Base-by-base conservation (phyloP, 1,140 invertebrate genomes). In the Hylyphantes graminicola region DNA sequence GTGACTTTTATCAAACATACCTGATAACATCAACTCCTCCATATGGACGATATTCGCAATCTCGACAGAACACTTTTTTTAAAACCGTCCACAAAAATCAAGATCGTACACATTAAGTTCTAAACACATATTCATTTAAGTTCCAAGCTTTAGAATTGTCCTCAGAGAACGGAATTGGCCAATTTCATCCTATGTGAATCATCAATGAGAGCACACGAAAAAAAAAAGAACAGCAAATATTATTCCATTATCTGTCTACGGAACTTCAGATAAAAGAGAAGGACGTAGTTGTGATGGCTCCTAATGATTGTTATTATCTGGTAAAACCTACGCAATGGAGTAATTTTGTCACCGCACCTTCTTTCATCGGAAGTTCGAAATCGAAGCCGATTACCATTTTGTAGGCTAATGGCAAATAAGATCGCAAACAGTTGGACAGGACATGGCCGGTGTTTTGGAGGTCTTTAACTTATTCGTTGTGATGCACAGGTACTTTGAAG, bases 161-260 rank as follows among this genome's bases (percentile, higher is more conserved):
- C 21, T 70, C 54, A 35, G 35, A 51, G 15, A 53, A 53, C 68
- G 35, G 68, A 70, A 70, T 70, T 54, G 68, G 68, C 6, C 68
- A 53, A 70, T 70, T 70, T 70, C 68, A 48, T 19, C 50, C 5
- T 13, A 13, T 51, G 3, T 70, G 50, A 70, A 17, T 70, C 50
- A 70, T 51, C 8, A 35, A 35, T 9, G 12, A 53, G 67, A 50
- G 50, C 48, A 35, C 35, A 35, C 35, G 35, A 35, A 35, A 35
- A 70, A 70, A n/a, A 53, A 51, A 70, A 70, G 11, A 51, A 70
- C 35, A 35, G 68, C 50, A 48, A 53, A 70, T 70, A 15, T 35
- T 35, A 53, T 70, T 51, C 68, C 35, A 70, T 70, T 70, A 70
- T 70, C 68, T 70, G 35, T 48, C 50, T 51, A 70, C 50, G 54